Conservation (phyloP, 2,888 invertebrate genomes). For the Griposia aprilina region DNA sequence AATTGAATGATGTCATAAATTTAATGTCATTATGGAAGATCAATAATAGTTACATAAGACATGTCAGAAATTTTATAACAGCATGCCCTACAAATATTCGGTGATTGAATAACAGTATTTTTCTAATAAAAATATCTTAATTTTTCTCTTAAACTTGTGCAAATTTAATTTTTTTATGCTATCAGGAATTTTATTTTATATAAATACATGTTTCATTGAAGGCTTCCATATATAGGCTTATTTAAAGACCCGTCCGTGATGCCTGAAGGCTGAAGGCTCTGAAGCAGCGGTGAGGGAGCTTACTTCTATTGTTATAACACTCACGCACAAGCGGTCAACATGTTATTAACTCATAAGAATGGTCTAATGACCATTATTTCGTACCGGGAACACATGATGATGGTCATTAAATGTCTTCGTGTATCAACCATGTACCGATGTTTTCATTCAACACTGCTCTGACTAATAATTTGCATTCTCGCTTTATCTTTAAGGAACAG, state of each 20-base stretch:
- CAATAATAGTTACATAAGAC: no score
- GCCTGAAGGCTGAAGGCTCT: slow-evolving; percentile 14
- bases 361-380: slow-evolving; percentile 8
- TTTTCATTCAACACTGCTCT: background rate
- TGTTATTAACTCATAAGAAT: slow-evolving; percentile 10
- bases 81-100: no score
- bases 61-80: no score
- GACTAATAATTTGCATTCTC: background rate
- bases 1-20: no score
- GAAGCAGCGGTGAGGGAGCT: slow-evolving; percentile 20
- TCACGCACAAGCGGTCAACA: background rate
- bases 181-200: no score
- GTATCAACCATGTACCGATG: background rate
- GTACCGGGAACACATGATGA: background rate
- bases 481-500: background rate
- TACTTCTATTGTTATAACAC: slow-evolving; percentile 4
- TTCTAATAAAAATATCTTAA: no score
- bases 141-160: no score
- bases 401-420: slow-evolving; percentile 8
- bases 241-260: slow-evolving; percentile 18
- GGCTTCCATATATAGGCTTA: background rate
- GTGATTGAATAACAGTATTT: no score
- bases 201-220: no score
- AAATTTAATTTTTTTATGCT: no score
- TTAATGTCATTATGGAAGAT: no score